phyloP scores from a whole-genome alignment of 1,140 invertebrate genomes.

The Chironomus striatipennis region DNA sequence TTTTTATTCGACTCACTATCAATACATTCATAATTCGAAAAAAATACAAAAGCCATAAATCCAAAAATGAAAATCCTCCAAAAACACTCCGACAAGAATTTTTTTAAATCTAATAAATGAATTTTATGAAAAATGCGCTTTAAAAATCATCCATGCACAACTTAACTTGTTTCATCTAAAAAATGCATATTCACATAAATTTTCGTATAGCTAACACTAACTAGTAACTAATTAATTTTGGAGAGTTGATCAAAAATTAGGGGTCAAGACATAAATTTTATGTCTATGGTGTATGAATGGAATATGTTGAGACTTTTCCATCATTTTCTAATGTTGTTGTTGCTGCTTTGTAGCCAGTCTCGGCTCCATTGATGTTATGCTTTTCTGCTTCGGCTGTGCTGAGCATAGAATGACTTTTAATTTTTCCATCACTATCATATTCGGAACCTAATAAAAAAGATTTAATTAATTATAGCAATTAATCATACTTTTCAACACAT shows the following conservation, averaged over 20 bases:
- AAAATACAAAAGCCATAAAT: too few species aligned
- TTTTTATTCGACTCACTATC: too few species aligned
- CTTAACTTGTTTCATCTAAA: neutral
- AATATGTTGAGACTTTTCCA: slow-evolving; percentile 37
- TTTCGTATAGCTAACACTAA: neutral
- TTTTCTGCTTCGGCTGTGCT: slow-evolving; percentile 39
- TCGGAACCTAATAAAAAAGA: slow-evolving; percentile 26
- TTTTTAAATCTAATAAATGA: too few species aligned
- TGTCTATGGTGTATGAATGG: slow-evolving; percentile 31
- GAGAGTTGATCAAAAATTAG: neutral
- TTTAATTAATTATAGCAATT: too few species aligned
- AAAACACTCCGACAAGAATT: too few species aligned
- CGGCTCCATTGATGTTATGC: slow-evolving; percentile 35
- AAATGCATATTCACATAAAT: slow-evolving; percentile 21
- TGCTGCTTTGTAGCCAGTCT: slow-evolving; percentile 36
- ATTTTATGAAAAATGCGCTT: too few species aligned
- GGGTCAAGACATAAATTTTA: slow-evolving; percentile 3
- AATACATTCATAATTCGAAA: too few species aligned
- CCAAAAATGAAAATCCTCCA: too few species aligned
- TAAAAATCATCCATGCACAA: too few species aligned
- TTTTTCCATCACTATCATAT: slow-evolving; percentile 33
- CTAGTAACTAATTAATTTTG: neutral
- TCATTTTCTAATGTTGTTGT: slow-evolving; percentile 40
- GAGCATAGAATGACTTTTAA: slow-evolving; percentile 38
- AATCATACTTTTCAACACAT: too few species aligned